Conservation (phyloP, 2,113 vertebrate species). For the Tragelaphus imberbis region DNA sequence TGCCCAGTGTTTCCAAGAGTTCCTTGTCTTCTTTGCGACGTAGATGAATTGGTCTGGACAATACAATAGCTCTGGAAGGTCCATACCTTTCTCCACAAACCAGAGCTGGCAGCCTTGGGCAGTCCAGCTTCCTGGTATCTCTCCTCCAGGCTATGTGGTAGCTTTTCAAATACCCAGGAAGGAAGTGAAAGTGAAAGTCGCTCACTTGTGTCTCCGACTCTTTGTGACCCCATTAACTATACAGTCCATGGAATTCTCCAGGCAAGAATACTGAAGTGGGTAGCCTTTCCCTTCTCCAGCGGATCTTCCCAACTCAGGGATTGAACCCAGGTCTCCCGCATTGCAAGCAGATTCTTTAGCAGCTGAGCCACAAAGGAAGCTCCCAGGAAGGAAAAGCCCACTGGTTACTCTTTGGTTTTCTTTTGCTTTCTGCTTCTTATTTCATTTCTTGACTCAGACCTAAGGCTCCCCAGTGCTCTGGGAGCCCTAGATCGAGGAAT, state of each 20-base stretch:
- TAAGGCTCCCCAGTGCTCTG: background rate
- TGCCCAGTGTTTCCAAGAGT: background rate
- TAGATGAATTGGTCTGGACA: background rate
- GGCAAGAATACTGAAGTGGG: background rate
- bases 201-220: fast-evolving
- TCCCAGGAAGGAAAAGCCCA: background rate
- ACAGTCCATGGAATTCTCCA: background rate
- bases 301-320: background rate
- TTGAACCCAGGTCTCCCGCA: background rate
- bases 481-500: background rate
- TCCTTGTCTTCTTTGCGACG: background rate
- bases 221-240: background rate
- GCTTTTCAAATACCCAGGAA: slow-evolving; percentile 5
- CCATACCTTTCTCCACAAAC: background rate
- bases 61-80: background rate
- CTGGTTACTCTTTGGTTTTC: background rate
- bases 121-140: background rate
- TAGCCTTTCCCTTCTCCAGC: background rate
- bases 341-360: background rate
- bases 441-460: slow-evolving; percentile 6
- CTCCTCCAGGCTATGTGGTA: background rate
- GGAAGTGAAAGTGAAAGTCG: background rate
- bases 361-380: background rate
- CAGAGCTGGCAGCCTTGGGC: background rate
- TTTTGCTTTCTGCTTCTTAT: slow-evolving; percentile 1